Base-by-base conservation (phyloP, 2,888 invertebrate species). In the Acrobasis consociella region DNA sequence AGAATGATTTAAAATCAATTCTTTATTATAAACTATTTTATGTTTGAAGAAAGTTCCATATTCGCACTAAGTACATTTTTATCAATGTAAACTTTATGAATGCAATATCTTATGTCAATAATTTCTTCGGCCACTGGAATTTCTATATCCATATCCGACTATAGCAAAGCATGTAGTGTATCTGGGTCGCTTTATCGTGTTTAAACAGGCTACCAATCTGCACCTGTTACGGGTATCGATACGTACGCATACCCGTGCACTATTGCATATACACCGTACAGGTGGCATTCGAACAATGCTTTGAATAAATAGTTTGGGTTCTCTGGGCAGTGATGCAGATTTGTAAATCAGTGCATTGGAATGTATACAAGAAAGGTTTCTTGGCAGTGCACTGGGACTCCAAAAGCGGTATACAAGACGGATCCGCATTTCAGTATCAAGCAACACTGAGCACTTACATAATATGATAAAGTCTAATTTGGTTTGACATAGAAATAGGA, bases 161-260 rank as follows among this genome's bases (percentile, higher is more conserved):
- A 17, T 16, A 42, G 17, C 17, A 7, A 39, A 10, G 46, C 7
- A 46, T n/a, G 13, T 5, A 17, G 42, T 13, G 31, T 15, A 59
- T 59, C 31, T 59, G 58, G 58, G 58, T 59, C 58, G 37, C 58
- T 37, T 59, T 59, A 59, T 59, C 58, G 58, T 58, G 58, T 58
- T 49, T 58, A n/a, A 22, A 58, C 31, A 49, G 15, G 46, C 13
- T 59, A 49, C 42, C 17, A 58, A 49, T 49, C 49, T 49, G 49
- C 58, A 59, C 58, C 58, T 59, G 58, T 59, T 55, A 16, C 39
- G 39, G 9, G 42, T 42, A 17, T 56, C 42, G 56, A 7, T 17
- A 15, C 13, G 42, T 42, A 13, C 55, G 13, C n/a, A n/a, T 46
- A 39, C 10, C 15, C 16, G 16, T 15, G 8, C 38, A 42, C 42